Base-by-base conservation (phyloP, 2,888 invertebrate species). In the Notodonta dromedarius region DNA sequence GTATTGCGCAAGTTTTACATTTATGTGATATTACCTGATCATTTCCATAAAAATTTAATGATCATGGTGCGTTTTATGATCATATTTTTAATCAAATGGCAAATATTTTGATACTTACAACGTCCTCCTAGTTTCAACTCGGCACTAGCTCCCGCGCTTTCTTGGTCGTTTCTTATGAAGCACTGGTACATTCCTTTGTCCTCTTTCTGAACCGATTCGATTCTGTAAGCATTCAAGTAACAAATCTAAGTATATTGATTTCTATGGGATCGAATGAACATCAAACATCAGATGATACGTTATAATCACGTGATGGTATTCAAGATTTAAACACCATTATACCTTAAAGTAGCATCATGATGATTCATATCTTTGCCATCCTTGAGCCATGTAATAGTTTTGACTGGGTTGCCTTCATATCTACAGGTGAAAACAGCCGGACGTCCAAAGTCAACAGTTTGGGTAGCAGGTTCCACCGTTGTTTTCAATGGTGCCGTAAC, bases 171-270 rank as follows among this genome's bases (percentile, higher is more conserved):
- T 61, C 98, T 95, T 58, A 98, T 97, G 83, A 98, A 98, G 85
- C 99, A 99, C 84, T 99, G 99, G 87, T 98, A 99, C 98, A 98
- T 98, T 80, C 99, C 99, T 84, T 98, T 98, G 88, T 98, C 98
- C 89, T 98, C 98, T 80, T 98, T 97, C 88, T 97, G 96, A 0
- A 99, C 98, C 2, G 97, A 96, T 79, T 97, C 97, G 78, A 99
- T 98, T 71, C 97, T 95, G 80, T 60, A 88, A 56, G 42, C 16
- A 80, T 56, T 6, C 16, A 50, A 16, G 8, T 14, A 16, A 16
- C 4, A 16, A 16, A 16, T 16, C 14, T 16, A 50, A 16, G 13
- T 42, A 9, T 24, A 24, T 24, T 24, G 24, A 24, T 1, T 24
- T 24, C 24, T 24, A 24, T 24, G 24, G 24, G 24, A 24, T 24